Evolutionary conservation across 2,797 vertebrate genomes (phyloP), one percentile per base, ranked within the genome.

Genomic region (Dallia pectoralis): DNA sequence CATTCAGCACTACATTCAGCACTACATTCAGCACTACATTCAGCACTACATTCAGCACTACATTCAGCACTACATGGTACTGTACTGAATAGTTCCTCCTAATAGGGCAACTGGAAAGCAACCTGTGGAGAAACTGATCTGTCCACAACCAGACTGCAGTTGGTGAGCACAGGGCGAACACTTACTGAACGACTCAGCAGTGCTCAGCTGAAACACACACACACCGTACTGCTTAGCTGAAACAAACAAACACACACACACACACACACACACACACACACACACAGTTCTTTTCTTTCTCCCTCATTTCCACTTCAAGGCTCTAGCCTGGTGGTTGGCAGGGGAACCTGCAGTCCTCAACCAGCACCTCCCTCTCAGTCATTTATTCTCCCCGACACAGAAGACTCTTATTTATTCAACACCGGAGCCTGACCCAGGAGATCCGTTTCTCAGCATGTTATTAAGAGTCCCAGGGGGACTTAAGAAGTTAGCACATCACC

Each of bases 221-320:
- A 48, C 44, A 68, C 22, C 29, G 40, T 44, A 48, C 59, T 77
- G 70, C 36, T 18, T 9, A 69, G 62, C 15, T 63, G 32, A 83
- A 80, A 67, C 47, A 48, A 16, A 11, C 64, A 12, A 62, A 19
- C 40, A 27, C 47, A 48, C n/a, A 11, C 64, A 12, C 67, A 19
- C 40, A 27, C 22, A 68, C 40, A 47, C 27, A 27, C 63, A 15
- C 67, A 15, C 29, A 67, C 47, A 74, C 36, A 75, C 67, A 63
- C 67, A 74, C 68, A 74, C 75, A 71, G 36, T 53, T 40, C 36
- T 25, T 77, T 79, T 78, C 70, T 70, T 51, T 73, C 76, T 22
- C 67, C 72, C 79, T 88, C 84, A 92, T 92, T 91, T 91, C 85
- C 91, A 92, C 87, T 90, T 91, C 87, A 90, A 91, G 87, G 85